A percentile compares a stretch with the other conserved stretches of the same genome.
Conservation (phyloP, 1,140 invertebrate genomes). For the Dreissena rostriformis region DNA sequence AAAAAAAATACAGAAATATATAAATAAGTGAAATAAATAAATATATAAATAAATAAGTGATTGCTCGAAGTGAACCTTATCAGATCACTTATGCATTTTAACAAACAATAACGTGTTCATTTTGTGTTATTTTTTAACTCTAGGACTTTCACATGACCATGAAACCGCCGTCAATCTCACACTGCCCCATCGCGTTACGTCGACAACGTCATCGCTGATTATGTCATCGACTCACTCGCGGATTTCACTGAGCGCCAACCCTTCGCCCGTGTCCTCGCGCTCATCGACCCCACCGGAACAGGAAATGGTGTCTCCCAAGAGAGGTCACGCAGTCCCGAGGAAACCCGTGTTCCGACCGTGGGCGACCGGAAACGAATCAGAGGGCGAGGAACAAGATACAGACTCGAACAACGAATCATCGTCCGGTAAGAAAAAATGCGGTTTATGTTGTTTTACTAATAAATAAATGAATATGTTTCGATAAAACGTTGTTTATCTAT, state of each 20-base stretch:
- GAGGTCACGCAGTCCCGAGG: not conserved
- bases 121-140: too few relatives aligned
- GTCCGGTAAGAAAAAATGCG: not conserved
- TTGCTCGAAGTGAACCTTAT: too few relatives aligned
- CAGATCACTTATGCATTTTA: not conserved
- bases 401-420: not conserved
- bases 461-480: not conserved
- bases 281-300: slow-evolving; percentile 6
- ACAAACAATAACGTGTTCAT: too few relatives aligned
- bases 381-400: not conserved
- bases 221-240: slow-evolving; percentile 32
- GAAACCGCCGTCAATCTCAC: slow-evolving; percentile 48
- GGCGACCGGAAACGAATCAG: slow-evolving; percentile 7
- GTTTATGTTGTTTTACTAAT: too few relatives aligned
- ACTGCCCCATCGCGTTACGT: slow-evolving; percentile 29
- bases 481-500: not conserved
- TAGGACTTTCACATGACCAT: not conserved
- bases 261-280: slow-evolving; percentile 11
- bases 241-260: slow-evolving; percentile 6
- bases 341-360: slow-evolving; percentile 34
- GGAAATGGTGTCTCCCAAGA: not conserved
- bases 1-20: too few relatives aligned
- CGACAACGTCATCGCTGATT: slow-evolving; percentile 41
- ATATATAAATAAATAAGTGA: too few relatives aligned
- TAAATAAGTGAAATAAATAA: too few relatives aligned